Percentiles rank a stretch among this genome's conserved stretches.
These are phyloP conservation scores for Craseonycteris thonglongyai DNA, from an alignment of 2,113 vertebrate genomes.

Conservation along the genomic window DNA sequence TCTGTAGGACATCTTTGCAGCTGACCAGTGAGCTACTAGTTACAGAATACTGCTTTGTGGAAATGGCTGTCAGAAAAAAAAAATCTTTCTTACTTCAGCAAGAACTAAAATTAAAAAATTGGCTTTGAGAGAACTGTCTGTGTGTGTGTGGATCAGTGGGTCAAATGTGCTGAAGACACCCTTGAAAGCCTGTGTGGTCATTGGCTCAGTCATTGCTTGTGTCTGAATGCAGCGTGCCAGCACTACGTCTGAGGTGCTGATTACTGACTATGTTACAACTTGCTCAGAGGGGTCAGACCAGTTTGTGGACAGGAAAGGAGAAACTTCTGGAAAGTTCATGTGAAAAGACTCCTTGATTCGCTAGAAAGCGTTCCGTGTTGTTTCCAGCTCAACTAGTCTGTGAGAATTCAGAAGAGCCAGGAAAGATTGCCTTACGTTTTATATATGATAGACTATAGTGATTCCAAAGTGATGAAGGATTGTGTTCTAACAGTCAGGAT, in stretches of 20 bases:
- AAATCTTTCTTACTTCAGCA: background rate
- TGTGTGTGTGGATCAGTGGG: background rate
- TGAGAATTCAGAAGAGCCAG: background rate
- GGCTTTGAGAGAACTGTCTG: background rate
- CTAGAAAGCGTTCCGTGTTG: background rate
- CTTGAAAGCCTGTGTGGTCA: background rate
- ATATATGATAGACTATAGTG: background rate
- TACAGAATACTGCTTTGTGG: background rate
- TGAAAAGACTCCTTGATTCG: background rate
- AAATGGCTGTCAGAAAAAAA: background rate
- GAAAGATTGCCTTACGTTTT: background rate
- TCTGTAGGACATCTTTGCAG: background rate
- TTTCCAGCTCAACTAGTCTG: background rate
- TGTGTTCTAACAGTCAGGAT: background rate
- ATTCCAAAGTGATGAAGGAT: background rate
- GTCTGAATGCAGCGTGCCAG: background rate
- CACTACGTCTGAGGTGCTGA: background rate
- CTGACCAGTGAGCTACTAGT: background rate
- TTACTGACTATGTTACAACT: background rate
- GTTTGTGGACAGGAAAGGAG: constrained; percentile 9
- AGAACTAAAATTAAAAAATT: background rate
- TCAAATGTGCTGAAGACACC: background rate
- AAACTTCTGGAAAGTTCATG: background rate
- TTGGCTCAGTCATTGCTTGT: background rate
- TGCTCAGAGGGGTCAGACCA: constrained; percentile 6